Percentiles rank a stretch among this genome's conserved stretches.
Conservation (phyloP, 2,888 invertebrate species). For the Platycheirus rosarum region DNA sequence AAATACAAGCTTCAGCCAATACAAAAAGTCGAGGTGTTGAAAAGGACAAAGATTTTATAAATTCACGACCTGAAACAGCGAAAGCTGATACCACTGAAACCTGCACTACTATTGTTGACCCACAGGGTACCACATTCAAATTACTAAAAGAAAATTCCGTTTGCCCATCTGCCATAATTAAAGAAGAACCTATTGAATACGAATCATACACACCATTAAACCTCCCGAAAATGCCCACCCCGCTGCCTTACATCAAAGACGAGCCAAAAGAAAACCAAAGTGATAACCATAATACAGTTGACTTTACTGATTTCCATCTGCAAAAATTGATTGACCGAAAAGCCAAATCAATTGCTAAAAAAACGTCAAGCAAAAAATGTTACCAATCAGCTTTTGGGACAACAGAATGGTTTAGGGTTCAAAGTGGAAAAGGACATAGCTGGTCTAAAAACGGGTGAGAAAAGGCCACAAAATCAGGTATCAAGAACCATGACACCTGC, state of each 20-base stretch:
- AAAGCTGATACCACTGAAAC: not conserved
- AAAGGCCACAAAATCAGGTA: too few species aligned
- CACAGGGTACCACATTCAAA: not conserved
- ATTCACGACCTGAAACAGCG: too few species aligned
- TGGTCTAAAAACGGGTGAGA: not conserved
- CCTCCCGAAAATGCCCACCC: constrained; percentile 1
- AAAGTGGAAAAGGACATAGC: constrained; percentile 4
- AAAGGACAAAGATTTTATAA: too few species aligned
- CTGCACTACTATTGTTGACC: not conserved
- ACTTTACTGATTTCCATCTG: constrained; percentile 29
- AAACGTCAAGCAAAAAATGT: constrained; percentile 2
- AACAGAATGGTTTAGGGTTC: not conserved
- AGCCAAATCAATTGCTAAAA: constrained; percentile 47
- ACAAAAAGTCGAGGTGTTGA: too few species aligned
- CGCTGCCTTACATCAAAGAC: constrained; percentile 29
- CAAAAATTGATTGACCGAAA: constrained; percentile 56
- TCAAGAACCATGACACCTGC: too few species aligned
- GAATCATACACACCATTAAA: not conserved
- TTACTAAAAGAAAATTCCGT: constrained; percentile 23
- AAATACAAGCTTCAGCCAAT: not conserved
- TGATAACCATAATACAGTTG: not conserved
- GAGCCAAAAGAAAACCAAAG: constrained; percentile 3
- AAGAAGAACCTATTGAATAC: constrained; percentile 5
- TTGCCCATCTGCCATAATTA: not conserved
- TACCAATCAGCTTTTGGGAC: not conserved